phyloP scores from a whole-genome alignment of 2,888 invertebrate species.

The Flexamia atlantica region DNA sequence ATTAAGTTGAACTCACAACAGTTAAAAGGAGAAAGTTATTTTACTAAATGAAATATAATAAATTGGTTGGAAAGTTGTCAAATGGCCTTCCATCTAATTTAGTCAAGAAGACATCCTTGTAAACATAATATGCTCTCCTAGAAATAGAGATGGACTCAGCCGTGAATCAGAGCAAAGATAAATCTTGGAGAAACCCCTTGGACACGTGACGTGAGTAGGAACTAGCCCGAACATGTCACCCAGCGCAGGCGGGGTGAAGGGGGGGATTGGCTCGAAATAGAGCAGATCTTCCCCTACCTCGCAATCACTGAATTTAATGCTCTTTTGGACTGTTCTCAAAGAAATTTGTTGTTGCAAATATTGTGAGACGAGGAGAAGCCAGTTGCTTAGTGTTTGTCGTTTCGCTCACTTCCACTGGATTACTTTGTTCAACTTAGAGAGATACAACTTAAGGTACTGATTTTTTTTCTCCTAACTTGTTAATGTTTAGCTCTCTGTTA shows the following conservation, averaged over 20 bases:
- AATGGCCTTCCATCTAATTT: background rate
- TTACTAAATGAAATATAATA: background rate
- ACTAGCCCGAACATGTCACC: conserved; percentile 29
- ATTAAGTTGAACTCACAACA: too few species aligned
- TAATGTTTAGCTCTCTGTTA: background rate
- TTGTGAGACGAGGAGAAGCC: conserved; percentile 38
- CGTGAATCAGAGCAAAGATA: conserved; percentile 31
- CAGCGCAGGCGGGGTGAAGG: background rate
- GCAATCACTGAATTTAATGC: conserved; percentile 62
- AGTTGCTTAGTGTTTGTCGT: conserved; percentile 42
- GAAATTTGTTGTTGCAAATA: conserved; percentile 63
- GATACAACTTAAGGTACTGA: background rate
- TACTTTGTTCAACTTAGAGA: conserved; percentile 36
- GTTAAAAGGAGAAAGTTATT: background rate
- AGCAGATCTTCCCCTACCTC: conserved; percentile 52
- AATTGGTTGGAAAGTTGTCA: background rate
- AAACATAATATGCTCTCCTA: conserved; percentile 22
- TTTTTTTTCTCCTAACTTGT: background rate
- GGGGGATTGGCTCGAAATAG: conserved; percentile 25
- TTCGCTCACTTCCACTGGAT: conserved; percentile 38
- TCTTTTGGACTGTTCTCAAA: conserved; percentile 64
- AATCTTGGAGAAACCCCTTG: conserved; percentile 37
- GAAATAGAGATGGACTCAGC: conserved; percentile 30
- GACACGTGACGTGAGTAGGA: background rate
- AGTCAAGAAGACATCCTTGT: conserved; percentile 23